A percentile compares a stretch with the other conserved stretches of the same genome.
Evolutionary conservation across 1,140 invertebrate species (phyloP).

Genomic region (Elymnias hypermnestra): DNA sequence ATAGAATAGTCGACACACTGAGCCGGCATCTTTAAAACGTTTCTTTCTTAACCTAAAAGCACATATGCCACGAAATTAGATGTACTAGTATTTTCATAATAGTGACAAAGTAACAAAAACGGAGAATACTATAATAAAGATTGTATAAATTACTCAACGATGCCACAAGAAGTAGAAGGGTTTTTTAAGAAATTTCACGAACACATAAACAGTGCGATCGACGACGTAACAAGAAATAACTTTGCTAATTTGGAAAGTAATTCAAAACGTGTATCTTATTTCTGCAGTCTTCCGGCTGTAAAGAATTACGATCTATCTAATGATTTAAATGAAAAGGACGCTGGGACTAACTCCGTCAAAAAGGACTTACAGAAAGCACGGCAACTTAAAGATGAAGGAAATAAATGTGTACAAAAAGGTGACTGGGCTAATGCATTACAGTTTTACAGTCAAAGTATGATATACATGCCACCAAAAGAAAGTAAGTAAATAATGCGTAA

Average conservation of each 20-base stretch:
- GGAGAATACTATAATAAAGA: background rate
- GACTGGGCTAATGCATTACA: conserved; percentile 85
- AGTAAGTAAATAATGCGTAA: too few species aligned
- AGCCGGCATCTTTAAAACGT: conserved; percentile 41
- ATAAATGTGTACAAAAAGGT: conserved; percentile 85
- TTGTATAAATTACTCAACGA: conserved; percentile 11
- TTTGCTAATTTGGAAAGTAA: conserved; percentile 68
- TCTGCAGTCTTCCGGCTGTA: conserved; percentile 46
- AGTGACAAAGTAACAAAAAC: too few species aligned
- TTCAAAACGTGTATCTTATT: conserved; percentile 52
- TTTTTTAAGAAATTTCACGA: conserved; percentile 67
- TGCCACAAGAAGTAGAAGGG: conserved; percentile 50
- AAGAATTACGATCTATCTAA: conserved; percentile 50
- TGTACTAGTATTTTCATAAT: background rate
- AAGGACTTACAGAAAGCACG: conserved; percentile 82
- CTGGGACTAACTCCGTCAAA: conserved; percentile 53
- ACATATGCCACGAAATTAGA: background rate
- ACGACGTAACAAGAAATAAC: conserved; percentile 63
- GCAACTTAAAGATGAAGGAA: conserved; percentile 84
- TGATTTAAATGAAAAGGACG: conserved; percentile 42
- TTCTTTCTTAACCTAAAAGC: conserved; percentile 35
- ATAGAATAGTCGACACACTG: conserved; percentile 53
- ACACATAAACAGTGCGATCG: conserved; percentile 46
- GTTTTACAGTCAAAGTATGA: conserved; percentile 84
- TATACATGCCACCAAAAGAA: conserved; percentile 80